Base-by-base conservation (phyloP, 2,113 vertebrate species). In the Callorhinus ursinus region DNA sequence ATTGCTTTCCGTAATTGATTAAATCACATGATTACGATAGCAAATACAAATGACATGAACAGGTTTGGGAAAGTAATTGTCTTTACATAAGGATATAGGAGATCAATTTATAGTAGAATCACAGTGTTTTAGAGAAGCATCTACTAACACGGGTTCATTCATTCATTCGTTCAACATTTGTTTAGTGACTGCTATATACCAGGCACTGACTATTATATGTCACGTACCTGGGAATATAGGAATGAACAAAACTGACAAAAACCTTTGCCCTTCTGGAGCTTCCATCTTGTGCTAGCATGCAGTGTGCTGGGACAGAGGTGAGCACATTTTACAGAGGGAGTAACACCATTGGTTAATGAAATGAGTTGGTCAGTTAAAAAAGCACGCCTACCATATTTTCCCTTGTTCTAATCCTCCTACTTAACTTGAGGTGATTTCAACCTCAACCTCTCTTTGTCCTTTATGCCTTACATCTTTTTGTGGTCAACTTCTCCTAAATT, bases 341-440 rank as follows among this genome's bases (percentile, higher is more conserved):
- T 94, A 90, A 77, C 55, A 89, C 33, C 61, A 82, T 76, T 67
- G 71, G 88, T 67, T 86, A 83, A 74, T n/a, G 39, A 92, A 94
- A 69, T 22, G 21, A 87, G 24, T 61, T 80, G 84, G 74, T 84
- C 93, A 84, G 82, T 93, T 90, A 63, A 84, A 57, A 63, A 46
- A 63, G 71, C 57, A 77, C 55, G 28, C n/a, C 49, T 76, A 14
- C 19, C 51, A 7, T 59, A 76, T 65, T 88, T 59, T 7, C 36
- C 26, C 8, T 24, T 19, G 21, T 93, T n/a, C 6, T 22, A 28
- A 76, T 39, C 9, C 9, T 79, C 61, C 39, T 82, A 15, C 71
- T 95, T 71, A 81, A 71, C 42, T 46, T 31, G 46, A 88, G 7
- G 16, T 46, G 31, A 51, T 79, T 87, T 69, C 3, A 59, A 63